phyloP scores from a whole-genome alignment of 2,888 invertebrate species.

The Eristalis arbustorum region DNA sequence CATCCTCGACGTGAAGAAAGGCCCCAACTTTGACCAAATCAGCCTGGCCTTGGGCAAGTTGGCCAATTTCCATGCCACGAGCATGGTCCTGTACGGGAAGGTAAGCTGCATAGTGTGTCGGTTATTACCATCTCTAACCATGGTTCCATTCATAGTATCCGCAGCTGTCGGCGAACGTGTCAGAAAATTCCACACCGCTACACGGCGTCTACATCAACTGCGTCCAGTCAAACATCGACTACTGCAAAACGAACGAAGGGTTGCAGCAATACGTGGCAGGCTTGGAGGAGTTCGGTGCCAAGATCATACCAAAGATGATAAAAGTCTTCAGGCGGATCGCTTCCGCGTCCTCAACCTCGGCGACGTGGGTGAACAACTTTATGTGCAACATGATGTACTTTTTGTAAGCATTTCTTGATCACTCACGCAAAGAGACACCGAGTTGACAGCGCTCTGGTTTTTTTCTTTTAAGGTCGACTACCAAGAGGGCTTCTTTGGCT shows the following conservation, averaged over 20 bases:
- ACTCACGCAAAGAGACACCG: no score
- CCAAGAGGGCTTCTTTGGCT: no score
- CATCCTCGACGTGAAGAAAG: conserved; percentile 80
- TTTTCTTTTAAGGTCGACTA: no score
- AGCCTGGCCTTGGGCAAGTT: conserved; percentile 80
- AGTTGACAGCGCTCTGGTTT: no score
- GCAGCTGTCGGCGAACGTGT: conserved; percentile 73
- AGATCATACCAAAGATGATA: conserved; percentile 73
- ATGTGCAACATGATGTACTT: no score
- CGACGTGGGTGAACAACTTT: conserved; percentile 81
- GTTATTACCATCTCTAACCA: neutral
- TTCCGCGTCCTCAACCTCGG: conserved; percentile 81
- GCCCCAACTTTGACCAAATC: conserved; percentile 81
- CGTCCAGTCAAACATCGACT: conserved; percentile 73
- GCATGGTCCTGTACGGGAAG: conserved; percentile 81
- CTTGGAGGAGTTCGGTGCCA: conserved; percentile 71
- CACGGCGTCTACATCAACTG: conserved; percentile 73
- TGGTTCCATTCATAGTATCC: no score
- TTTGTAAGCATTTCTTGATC: no score
- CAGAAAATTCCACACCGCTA: conserved; percentile 73
- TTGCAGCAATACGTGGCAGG: conserved; percentile 72
- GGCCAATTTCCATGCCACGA: conserved; percentile 82
- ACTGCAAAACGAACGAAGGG: conserved; percentile 69
- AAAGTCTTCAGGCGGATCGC: conserved; percentile 73
- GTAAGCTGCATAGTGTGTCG: conserved; percentile 73